Conservation (phyloP, 2,797 vertebrate genomes). For the Schizothorax lantsangensis region DNA sequence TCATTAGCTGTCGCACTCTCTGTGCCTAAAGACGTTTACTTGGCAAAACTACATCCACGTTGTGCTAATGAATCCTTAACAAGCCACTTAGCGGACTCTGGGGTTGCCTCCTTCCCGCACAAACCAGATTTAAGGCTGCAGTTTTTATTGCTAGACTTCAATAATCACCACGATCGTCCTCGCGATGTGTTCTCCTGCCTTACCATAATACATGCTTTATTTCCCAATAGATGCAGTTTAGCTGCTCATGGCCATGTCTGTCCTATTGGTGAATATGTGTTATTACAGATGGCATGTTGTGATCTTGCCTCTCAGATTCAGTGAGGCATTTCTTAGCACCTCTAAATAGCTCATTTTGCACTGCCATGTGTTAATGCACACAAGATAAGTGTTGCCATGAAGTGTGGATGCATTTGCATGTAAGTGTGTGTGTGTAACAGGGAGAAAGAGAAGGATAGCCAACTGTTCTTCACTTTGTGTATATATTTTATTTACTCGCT, state of each 20-base stretch:
- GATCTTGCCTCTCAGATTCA: slow-evolving; percentile 9
- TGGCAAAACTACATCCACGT: slow-evolving; percentile 45
- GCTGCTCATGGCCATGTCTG: slow-evolving; percentile 6
- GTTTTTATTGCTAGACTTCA: slow-evolving; percentile 57
- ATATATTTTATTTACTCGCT: neutral
- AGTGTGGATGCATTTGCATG: slow-evolving; percentile 2
- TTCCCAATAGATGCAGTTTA: slow-evolving; percentile 53
- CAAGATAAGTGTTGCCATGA: slow-evolving; percentile 22
- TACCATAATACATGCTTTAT: slow-evolving; percentile 55
- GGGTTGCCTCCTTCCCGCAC: slow-evolving; percentile 23
- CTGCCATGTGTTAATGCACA: slow-evolving; percentile 16
- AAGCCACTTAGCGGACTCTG: slow-evolving; percentile 49
- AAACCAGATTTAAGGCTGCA: slow-evolving; percentile 48
- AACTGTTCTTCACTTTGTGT: neutral
- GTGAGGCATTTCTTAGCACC: slow-evolving; percentile 46
- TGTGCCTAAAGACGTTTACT: slow-evolving; percentile 41
- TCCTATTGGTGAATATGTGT: slow-evolving; percentile 31
- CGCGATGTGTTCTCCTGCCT: slow-evolving; percentile 19
- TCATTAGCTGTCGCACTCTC: slow-evolving; percentile 27
- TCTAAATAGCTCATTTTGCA: slow-evolving; percentile 31
- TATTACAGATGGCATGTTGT: slow-evolving; percentile 17
- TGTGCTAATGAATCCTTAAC: slow-evolving; percentile 53
- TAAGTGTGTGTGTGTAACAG: neutral
- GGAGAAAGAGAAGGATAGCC: neutral
- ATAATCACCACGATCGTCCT: slow-evolving; percentile 47